Evolutionary conservation across 2,888 invertebrate species (phyloP), one percentile per base, ranked within the genome.

Genomic region (Synergus gifuensis): DNA sequence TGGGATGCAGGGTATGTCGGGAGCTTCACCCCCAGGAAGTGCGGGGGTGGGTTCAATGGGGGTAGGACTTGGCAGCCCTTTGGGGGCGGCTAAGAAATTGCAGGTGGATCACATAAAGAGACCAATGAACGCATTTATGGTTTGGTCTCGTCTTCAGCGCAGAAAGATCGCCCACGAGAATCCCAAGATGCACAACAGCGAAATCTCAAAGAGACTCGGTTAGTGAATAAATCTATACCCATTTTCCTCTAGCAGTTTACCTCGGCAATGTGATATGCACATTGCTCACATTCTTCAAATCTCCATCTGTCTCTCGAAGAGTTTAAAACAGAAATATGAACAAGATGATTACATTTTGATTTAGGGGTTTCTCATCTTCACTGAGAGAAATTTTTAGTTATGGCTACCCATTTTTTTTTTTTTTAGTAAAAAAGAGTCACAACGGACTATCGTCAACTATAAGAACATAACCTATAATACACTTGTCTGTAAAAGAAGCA

Each of bases 71-170:
- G 84, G 86, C 28, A 87, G 85, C 78, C 86, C 94, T 14, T 93
- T 94, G 85, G 87, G 94, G 91, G 86, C 89, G 91, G 93, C 93
- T 82, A 93, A 93, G 87, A 94, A 94, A 89, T 94, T 95, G 79
- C 96, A 95, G 84, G 96, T 96, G 88, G 97, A 97, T 88, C 98
- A 98, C 93, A 98, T 98, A 88, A 99, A 98, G 92, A 94, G 98
- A 85, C 98, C 98, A 54, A 99, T 99, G 98, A 99, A 99, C 93
- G 98, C 98, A 0, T 98, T 98, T 93, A 98, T 99, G 98, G 98
- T 98, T 76, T 98, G 98, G 98, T 98, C 98, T 14, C 93, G 98
- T 82, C 94, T 98, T 78, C 98, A 98, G 92, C 93, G 98, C 86
- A 93, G 98, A 89, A 98, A 98, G 93, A 99, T 99, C 88, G 98